These are phyloP conservation scores for Ianthella basta DNA, from an alignment of 37 sponge, comb jelly and placozoan species.

Conservation along the genomic window DNA sequence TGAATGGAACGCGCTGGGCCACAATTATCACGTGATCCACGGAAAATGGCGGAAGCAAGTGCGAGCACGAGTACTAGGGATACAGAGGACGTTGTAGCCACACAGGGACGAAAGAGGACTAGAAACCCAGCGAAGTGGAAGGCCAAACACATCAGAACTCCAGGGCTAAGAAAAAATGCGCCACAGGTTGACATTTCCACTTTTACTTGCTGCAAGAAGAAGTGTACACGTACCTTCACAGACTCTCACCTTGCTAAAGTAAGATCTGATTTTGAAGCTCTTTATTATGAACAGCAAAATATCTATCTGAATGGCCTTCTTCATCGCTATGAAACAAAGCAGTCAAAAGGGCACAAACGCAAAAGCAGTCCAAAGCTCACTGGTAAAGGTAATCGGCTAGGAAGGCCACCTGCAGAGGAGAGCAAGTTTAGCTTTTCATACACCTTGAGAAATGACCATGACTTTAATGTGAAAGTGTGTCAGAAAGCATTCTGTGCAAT, in stretches of 20 bases:
- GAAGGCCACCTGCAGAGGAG: slow-evolving; percentile 63
- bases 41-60: no score
- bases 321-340: slow-evolving; percentile 29
- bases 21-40: no score
- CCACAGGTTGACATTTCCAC: neutral
- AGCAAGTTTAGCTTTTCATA: slow-evolving; percentile 46
- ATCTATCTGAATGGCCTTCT: slow-evolving; percentile 51
- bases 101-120: neutral
- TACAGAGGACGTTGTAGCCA: no score
- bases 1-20: no score
- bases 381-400: slow-evolving; percentile 34
- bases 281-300: slow-evolving; percentile 56
- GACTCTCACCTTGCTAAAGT: slow-evolving; percentile 22
- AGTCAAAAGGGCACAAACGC: slow-evolving; percentile 46
- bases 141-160: slow-evolving; percentile 33
- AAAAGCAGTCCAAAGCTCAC: slow-evolving; percentile 40
- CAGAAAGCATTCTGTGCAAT: slow-evolving; percentile 52
- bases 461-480: slow-evolving; percentile 43
- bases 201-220: slow-evolving; percentile 40
- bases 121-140: slow-evolving; percentile 33
- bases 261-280: slow-evolving; percentile 37
- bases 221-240: slow-evolving; percentile 26
- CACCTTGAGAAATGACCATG: slow-evolving; percentile 29
- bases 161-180: slow-evolving; percentile 42
- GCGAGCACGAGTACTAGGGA: no score